Evolutionary conservation across 2,888 invertebrate species (phyloP).

Genomic region (Drosophila subsilvestris): DNA sequence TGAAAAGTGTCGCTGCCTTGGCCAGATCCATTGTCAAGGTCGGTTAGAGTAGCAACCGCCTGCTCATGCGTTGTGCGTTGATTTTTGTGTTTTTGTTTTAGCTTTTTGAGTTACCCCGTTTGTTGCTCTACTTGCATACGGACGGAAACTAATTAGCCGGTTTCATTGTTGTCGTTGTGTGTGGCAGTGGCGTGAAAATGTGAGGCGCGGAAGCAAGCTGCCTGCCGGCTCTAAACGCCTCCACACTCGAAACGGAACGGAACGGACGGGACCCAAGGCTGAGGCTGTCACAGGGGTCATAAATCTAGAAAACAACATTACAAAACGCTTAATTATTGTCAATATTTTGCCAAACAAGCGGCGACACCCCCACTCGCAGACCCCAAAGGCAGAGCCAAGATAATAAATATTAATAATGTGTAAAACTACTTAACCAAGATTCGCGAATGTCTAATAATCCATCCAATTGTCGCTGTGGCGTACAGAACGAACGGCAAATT

Average conservation of each 20-base stretch:
- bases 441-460: slow-evolving; percentile 39
- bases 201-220: slow-evolving; percentile 26
- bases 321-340: slow-evolving; percentile 58
- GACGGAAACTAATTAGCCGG: slow-evolving; percentile 61
- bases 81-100: slow-evolving; percentile 7
- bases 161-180: slow-evolving; percentile 54
- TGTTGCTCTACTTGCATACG: slow-evolving; percentile 30
- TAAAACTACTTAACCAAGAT: slow-evolving; percentile 48
- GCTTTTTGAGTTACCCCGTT: slow-evolving; percentile 20
- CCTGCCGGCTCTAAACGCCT: not conserved
- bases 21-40: slow-evolving; percentile 68
- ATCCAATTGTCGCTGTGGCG: slow-evolving; percentile 38
- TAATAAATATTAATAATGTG: slow-evolving; percentile 72
- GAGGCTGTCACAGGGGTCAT: slow-evolving; percentile 38
- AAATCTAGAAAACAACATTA: slow-evolving; percentile 54
- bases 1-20: slow-evolving; percentile 33
- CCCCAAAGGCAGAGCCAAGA: slow-evolving; percentile 25
- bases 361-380: slow-evolving; percentile 41
- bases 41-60: slow-evolving; percentile 10
- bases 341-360: slow-evolving; percentile 57
- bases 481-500: slow-evolving; percentile 52
- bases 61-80: slow-evolving; percentile 10
- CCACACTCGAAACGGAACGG: too few species aligned
- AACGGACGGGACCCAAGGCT: slow-evolving; percentile 14
- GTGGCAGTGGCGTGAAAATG: slow-evolving; percentile 56